Evolutionary conservation across 2,888 invertebrate species (phyloP), one percentile per base, ranked within the genome.

Genomic region (Halictus quadricinctus): DNA sequence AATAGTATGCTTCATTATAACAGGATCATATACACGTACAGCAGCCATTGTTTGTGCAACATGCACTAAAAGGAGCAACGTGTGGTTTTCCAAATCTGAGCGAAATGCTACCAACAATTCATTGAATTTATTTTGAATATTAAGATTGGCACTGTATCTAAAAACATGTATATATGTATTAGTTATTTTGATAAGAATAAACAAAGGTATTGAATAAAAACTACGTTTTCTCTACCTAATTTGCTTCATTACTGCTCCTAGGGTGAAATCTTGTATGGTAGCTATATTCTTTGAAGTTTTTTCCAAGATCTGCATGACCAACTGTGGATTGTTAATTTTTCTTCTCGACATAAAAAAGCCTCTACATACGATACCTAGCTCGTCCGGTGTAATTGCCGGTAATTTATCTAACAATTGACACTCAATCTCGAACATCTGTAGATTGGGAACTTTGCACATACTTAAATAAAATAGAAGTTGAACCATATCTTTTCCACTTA

Each of bases 311-410:
- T 95, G 95, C 4, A 94, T 90, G 0, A 96, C 78, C 69, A 97
- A 90, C 0, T 94, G 91, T 5, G 92, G 88, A 93, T 95, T 96
- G 85, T 96, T 95, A 75, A 98, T 95, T 25, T 95, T 96, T 1
- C 96, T 96, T 94, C 96, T 96, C 25, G 96, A 96, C 95, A 97
- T 97, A 91, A 98, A 98, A 93, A 97, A 97, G 0, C 97, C 97
- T 96, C 97, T 96, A 7, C 96, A 95, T 89, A 97, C 95, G 21
- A 98, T 95, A 18, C 96, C 97, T 82, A 97, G 93, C 92, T 98
- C 97, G 88, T 96, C 96, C 10, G 96, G 89, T 41, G 95, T 95
- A 92, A 97, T 95, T 43, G 95, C 92, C 12, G 96, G 91, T n/a
- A 97, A 95, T 79, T 94, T 94, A 6, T 95, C 92, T 50, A 95